phyloP scores from a whole-genome alignment of 2,113 vertebrate species.

The Anhinga anhinga region DNA sequence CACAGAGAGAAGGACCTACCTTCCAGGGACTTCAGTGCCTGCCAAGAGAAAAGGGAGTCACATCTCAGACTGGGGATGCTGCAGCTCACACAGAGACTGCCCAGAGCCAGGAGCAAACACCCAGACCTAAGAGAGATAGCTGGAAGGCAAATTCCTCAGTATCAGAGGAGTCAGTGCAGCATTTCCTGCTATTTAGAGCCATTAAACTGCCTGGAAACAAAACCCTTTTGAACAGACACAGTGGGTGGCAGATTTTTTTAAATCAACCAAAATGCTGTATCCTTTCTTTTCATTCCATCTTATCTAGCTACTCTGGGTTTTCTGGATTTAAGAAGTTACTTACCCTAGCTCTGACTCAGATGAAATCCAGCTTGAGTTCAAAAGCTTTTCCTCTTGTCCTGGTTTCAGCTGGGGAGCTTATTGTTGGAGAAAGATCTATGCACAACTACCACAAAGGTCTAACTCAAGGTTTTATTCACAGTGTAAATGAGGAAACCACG shows the following conservation, averaged over 20 bases:
- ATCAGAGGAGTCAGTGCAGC: neutral
- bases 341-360: neutral
- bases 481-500: neutral
- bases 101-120: neutral
- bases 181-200: neutral
- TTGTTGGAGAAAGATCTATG: neutral
- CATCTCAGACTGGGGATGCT: neutral
- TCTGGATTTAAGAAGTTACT: neutral
- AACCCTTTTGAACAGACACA: neutral
- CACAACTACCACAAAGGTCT: neutral
- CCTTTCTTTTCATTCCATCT: neutral
- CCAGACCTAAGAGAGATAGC: neutral
- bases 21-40: neutral
- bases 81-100: neutral
- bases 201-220: neutral
- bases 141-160: neutral
- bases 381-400: neutral
- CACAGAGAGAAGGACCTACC: neutral
- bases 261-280: neutral
- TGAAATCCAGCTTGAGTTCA: slow-evolving; percentile 3
- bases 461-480: neutral
- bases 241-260: neutral
- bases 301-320: neutral
- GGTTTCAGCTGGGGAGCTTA: neutral
- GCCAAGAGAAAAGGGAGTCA: neutral